Evolutionary conservation across 2,113 vertebrate genomes (phyloP).

Genomic region (Danionella cerebrum): DNA sequence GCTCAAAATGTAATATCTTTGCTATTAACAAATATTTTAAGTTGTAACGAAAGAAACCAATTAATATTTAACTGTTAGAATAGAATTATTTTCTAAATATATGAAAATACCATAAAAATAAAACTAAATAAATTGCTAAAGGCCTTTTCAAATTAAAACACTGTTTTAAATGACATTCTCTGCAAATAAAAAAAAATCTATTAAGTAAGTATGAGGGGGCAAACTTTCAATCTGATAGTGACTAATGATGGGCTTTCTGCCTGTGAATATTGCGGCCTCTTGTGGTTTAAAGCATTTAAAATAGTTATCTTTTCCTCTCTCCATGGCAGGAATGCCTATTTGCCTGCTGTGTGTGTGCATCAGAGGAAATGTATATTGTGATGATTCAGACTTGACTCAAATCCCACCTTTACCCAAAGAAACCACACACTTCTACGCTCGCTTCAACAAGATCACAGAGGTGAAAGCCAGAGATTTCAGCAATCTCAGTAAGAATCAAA

Average conservation of each 20-base stretch:
- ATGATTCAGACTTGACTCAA: conserved; percentile 55
- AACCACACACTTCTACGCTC: conserved; percentile 68
- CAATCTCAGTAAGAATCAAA: conserved; percentile 59
- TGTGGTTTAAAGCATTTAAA: neutral
- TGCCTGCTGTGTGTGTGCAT: conserved; percentile 73
- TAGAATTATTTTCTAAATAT: too few species aligned
- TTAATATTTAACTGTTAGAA: too few species aligned
- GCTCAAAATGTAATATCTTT: too few species aligned
- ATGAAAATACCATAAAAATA: too few species aligned
- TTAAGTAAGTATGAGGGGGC: too few species aligned
- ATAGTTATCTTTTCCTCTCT: neutral
- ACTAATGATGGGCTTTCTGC: neutral
- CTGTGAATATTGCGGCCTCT: conserved; percentile 4
- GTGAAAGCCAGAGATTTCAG: conserved; percentile 58
- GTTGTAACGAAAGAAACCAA: too few species aligned
- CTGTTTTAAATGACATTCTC: too few species aligned
- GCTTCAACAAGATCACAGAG: conserved; percentile 68
- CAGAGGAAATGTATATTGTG: conserved; percentile 72
- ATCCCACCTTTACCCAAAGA: conserved; percentile 66
- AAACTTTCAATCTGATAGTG: too few species aligned
- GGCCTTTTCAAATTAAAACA: too few species aligned
- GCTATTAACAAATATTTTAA: too few species aligned
- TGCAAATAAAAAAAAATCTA: too few species aligned
- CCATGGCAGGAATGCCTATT: conserved; percentile 64
- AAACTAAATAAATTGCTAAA: too few species aligned